Percentiles rank a stretch among this genome's conserved stretches.
These are phyloP conservation scores for Acronicta psi DNA, from an alignment of 2,888 invertebrate genomes.

Conservation along the genomic window DNA sequence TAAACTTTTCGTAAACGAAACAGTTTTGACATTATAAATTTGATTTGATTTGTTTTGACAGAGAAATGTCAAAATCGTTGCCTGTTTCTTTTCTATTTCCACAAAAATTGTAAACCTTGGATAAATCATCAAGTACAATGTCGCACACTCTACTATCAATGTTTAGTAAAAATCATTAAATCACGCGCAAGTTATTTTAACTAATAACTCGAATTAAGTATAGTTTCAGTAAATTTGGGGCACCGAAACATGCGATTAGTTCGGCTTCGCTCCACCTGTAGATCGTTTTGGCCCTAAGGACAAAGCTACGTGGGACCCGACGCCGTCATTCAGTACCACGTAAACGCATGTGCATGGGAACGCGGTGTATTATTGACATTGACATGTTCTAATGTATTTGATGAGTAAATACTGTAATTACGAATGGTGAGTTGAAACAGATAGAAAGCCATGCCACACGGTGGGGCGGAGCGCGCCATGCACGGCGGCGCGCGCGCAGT, in stretches of 20 bases:
- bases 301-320: neutral
- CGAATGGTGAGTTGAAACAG: constrained; percentile 72
- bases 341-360: constrained; percentile 36
- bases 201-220: neutral
- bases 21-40: neutral
- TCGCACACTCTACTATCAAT: neutral
- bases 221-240: constrained; percentile 33
- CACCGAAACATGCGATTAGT: constrained; percentile 37
- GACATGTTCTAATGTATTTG: constrained; percentile 46
- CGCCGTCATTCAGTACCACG: constrained; percentile 7
- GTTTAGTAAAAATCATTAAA: neutral
- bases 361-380: constrained; percentile 44
- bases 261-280: neutral
- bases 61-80: neutral
- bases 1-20: neutral
- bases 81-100: neutral
- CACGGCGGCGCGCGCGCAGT: constrained; percentile 69
- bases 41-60: neutral
- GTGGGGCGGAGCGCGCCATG: constrained; percentile 56
- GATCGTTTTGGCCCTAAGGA: neutral
- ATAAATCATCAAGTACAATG: constrained; percentile 1
- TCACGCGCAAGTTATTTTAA: neutral
- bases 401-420: constrained; percentile 71
- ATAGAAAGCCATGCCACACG: constrained; percentile 73
- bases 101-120: neutral